Base-by-base conservation (phyloP, 2,888 invertebrate species). In the Eueremaeus valkanovi region DNA sequence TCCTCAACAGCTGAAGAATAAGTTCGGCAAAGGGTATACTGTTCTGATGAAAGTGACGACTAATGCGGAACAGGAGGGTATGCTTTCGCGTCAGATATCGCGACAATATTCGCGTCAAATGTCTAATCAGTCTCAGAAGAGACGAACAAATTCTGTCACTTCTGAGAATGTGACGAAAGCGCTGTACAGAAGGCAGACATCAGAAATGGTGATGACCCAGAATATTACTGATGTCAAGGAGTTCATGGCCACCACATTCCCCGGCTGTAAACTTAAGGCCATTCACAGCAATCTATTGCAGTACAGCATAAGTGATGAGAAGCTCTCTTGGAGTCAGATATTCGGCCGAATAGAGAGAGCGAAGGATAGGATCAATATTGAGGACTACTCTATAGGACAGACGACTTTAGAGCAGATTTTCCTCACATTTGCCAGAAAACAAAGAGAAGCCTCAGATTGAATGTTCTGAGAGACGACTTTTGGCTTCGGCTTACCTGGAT, bases 1-100 rank as follows among this genome's bases (percentile, higher is more conserved):
- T 6, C 88, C 90, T 76, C 90, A 90, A 79, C 88, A 90, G 81
- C 85, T 92, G 73, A 92, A 92, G 82, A 88, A 88, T 81, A 91
- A 90, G 84, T 92, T 89, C 83, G 89, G 87, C 55, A 85, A 88
- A 83, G 88, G 88, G 24, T 88, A 87, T 80, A 88, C 88, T 0
- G 81, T 88, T 16, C 85, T 21, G 13, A 76, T 77, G 16, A 73
- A 75, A 51, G 55, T 76, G 24, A 6, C 55, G 11, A 9, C 24
- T 6, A 55, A 6, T 55, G 55, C 11, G 2, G 27, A 11, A 6
- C 24, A 27, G 11, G 55, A 27, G 27, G 27, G 55, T 3, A 24
- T 27, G 55, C 27, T 55, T 3, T 24, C 27, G 5, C 55, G 55
- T 13, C 55, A 55, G 55, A 27, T 9, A 13, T 55, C 55, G 11